These are phyloP conservation scores for Limnephilus auricula DNA, from an alignment of 2,888 invertebrate genomes.

Conservation along the genomic window DNA sequence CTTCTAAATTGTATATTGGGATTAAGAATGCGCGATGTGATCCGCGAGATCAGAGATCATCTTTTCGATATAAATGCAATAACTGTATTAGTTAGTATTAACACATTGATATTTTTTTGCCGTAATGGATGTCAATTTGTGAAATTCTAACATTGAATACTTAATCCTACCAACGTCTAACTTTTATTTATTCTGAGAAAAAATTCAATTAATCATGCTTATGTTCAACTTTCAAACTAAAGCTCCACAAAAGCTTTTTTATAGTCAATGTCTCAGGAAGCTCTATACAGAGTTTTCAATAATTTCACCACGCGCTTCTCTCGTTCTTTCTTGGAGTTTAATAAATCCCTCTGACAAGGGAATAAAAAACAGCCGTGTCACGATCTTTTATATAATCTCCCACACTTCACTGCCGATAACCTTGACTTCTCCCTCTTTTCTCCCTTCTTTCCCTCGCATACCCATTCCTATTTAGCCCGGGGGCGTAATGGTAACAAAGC, in stretches of 20 bases:
- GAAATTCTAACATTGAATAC: neutral
- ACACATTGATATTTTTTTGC: no score
- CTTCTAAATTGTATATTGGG: no score
- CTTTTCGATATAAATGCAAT: no score
- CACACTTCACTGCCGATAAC: slow-evolving; percentile 14
- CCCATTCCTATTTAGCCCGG: neutral
- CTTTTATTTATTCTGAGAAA: neutral
- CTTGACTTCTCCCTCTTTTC: neutral
- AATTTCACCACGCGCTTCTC: slow-evolving; percentile 13
- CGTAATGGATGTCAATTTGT: neutral
- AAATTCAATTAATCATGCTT: neutral
- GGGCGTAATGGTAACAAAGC: neutral
- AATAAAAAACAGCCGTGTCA: slow-evolving; percentile 51
- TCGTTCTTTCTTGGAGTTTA: slow-evolving; percentile 28
- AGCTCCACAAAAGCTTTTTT: slow-evolving; percentile 1
- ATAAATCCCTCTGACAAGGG: slow-evolving; percentile 41
- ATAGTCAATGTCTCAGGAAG: neutral
- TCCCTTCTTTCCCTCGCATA: neutral
- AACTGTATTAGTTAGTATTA: no score
- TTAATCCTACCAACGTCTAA: neutral
- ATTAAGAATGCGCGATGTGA: no score
- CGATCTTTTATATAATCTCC: slow-evolving; percentile 39
- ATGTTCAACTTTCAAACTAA: neutral
- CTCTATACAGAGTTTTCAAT: slow-evolving; percentile 15
- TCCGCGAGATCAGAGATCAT: no score